Conservation (phyloP, 2,888 invertebrate species). For the Tuberolachnus salignus region DNA sequence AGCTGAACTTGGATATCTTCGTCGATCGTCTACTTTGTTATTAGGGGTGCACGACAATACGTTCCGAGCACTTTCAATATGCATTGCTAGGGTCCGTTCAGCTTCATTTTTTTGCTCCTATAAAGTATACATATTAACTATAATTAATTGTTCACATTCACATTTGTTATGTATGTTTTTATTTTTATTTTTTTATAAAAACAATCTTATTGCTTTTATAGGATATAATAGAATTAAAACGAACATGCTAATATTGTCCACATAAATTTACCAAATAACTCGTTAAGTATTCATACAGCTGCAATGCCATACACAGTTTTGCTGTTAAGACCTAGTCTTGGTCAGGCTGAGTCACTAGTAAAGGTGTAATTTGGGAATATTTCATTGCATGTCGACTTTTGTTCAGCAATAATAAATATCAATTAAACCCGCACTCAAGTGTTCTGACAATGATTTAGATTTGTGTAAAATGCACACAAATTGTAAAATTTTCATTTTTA, state of each 20-base stretch:
- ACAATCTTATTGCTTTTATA: not conserved
- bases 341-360: too few relatives aligned
- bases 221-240: not conserved
- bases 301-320: too few relatives aligned
- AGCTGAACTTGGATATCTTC: constrained; percentile 72
- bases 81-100: constrained; percentile 72
- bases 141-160: not conserved
- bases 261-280: not conserved
- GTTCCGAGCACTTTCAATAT: constrained; percentile 45
- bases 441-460: too few relatives aligned
- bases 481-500: too few relatives aligned
- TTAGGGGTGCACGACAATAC: constrained; percentile 46
- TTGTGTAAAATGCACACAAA: too few relatives aligned
- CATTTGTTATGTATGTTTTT: not conserved
- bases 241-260: not conserved
- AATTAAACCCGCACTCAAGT: too few relatives aligned
- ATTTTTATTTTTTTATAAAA: not conserved
- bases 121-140: constrained; percentile 14
- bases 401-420: too few relatives aligned
- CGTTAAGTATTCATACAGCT: too few relatives aligned
- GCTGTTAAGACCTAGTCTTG: too few relatives aligned
- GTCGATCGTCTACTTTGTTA: constrained; percentile 43
- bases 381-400: too few relatives aligned
- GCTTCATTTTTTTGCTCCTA: constrained; percentile 70
- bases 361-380: too few relatives aligned